A percentile compares a stretch with the other conserved stretches of the same genome.
Conservation (phyloP, 1,140 invertebrate species). For the Spodoptera litura region DNA sequence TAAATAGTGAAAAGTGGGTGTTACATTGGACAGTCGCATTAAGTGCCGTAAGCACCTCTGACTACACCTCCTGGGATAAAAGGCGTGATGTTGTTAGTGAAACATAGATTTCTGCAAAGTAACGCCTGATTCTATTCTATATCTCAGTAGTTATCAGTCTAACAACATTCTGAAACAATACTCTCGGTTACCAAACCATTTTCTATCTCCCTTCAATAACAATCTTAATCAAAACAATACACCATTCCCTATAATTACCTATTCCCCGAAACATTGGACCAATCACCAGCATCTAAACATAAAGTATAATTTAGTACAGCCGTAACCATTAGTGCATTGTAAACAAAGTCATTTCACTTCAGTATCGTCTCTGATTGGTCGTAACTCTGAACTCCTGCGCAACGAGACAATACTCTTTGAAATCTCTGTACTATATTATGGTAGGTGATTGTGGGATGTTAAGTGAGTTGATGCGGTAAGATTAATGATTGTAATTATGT, state of each 20-base stretch:
- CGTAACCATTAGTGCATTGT: conserved; percentile 7
- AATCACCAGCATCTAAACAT: neutral
- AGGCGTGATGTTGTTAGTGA: too few species aligned
- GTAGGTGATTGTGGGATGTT: neutral
- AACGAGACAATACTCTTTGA: conserved; percentile 1
- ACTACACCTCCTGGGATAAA: too few species aligned
- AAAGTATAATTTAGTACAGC: neutral
- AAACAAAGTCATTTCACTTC: conserved; percentile 23
- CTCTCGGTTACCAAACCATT: too few species aligned
- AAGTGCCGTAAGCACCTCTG: too few species aligned
- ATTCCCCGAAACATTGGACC: neutral
- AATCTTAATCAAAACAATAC: too few species aligned
- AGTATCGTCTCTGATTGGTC: conserved; percentile 8
- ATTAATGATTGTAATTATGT: neutral
- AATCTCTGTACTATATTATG: conserved; percentile 7
- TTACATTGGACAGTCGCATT: too few species aligned
- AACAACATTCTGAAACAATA: too few species aligned
- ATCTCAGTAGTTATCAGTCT: too few species aligned
- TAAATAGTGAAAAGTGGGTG: too few species aligned
- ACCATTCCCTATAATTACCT: neutral
- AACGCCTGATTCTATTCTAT: too few species aligned
- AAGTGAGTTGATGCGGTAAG: neutral
- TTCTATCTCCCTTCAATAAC: too few species aligned
- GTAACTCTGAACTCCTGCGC: conserved; percentile 26
- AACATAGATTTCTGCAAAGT: too few species aligned